phyloP scores from a whole-genome alignment of 2,797 vertebrate species.

The Hipposideros larvatus region DNA sequence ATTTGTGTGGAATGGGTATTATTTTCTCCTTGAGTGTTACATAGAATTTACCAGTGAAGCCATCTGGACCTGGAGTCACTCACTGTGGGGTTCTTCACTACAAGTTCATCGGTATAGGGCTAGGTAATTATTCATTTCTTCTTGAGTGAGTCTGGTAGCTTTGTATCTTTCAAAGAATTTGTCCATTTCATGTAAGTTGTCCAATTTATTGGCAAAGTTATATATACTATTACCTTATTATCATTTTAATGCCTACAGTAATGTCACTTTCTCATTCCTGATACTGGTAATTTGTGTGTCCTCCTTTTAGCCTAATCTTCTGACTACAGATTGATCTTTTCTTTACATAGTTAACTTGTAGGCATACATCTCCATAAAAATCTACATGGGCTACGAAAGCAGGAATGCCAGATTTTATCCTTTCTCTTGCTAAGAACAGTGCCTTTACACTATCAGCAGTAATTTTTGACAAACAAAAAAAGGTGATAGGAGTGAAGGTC shows the following conservation, averaged over 20 bases:
- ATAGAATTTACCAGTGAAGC: background rate
- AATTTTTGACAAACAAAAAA: constrained; percentile 5
- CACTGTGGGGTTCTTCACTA: background rate
- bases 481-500: background rate
- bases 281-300: background rate
- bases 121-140: background rate
- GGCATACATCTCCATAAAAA: background rate
- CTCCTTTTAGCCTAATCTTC: background rate
- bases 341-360: constrained; percentile 1
- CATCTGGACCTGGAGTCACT: background rate
- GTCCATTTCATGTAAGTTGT: background rate
- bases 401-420: background rate
- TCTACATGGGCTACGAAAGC: background rate
- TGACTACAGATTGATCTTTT: background rate
- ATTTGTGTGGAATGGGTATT: background rate
- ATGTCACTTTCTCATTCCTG: background rate
- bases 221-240: background rate
- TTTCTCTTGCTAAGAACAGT: background rate
- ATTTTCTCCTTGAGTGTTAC: background rate
- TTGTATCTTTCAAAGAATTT: background rate
- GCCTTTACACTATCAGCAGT: background rate
- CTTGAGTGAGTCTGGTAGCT: background rate
- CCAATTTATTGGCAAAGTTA: background rate
- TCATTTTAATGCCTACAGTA: background rate
- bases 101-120: background rate